Base-by-base conservation (phyloP, 2,888 invertebrate genomes). In the Drosophila subsilvestris region DNA sequence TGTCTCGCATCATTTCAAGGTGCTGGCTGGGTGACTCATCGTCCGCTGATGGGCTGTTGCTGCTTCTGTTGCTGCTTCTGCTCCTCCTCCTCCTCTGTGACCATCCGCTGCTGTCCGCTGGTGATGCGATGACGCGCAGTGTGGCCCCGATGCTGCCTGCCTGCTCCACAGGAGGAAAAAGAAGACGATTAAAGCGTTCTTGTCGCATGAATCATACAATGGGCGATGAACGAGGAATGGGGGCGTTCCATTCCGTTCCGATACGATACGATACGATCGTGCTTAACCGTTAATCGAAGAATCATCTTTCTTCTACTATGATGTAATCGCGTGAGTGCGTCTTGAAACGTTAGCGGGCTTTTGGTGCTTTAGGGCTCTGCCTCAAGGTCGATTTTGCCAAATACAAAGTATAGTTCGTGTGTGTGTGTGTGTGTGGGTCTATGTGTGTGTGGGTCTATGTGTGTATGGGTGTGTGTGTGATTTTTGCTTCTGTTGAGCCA, bases 161-260 rank as follows among this genome's bases (percentile, higher is more conserved):
- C 32, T 5, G 37, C 37, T 37, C 37, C 37, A n/a, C 37, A 37
- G 37, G 37, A 37, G 37, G 18, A 27, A 47, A 37, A 61, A 37
- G 18, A 22, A 63, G 51, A 65, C 47, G 51, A 25, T 25, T 48
- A 42, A 53, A 54, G 25, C 49, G 54, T 74, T 58, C 57, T 68
- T 68, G 44, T n/a, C 5, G 25, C 22, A 51, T 69, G 69, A 69
- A 70, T 69, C 69, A 69, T 50, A n/a, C 12, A 29, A 14, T 29
- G 27, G 56, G 42, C 12, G 32, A 37, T 20, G 37, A 29, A 4
- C 29, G 29, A 18, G 60, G 47, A n/a, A 47, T 27, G 20, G 14
- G 37, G 37, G 37, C 37, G 37, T 56, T 44, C 43, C 54, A 17
- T 56, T 44, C 32, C 32, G 12, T 7, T 44, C 20, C 27, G 27